A percentile compares a stretch with the other conserved stretches of the same genome.
Conservation (phyloP, 2,888 invertebrate species). For the Lasius fuliginosus region DNA sequence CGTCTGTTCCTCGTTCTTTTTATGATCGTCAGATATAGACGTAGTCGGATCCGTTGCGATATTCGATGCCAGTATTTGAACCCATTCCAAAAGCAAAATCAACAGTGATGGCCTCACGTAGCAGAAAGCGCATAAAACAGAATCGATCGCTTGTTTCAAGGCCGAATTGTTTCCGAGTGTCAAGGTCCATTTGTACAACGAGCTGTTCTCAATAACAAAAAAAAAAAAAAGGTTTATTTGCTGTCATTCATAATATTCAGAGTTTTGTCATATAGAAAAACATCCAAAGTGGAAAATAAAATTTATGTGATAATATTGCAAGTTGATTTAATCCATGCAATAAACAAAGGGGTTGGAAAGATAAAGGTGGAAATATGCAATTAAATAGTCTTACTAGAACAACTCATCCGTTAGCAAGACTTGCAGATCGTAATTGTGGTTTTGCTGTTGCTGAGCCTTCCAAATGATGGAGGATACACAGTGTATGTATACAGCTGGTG, state of each 20-base stretch:
- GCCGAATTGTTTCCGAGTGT: slow-evolving; percentile 90
- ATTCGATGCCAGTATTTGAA: slow-evolving; percentile 89
- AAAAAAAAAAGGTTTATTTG: neutral
- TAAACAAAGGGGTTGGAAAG: neutral
- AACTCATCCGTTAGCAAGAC: slow-evolving; percentile 91
- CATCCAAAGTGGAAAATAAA: neutral
- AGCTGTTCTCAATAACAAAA: slow-evolving; percentile 82
- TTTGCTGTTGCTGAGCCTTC: slow-evolving; percentile 89
- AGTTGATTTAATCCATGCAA: neutral
- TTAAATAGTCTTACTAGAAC: slow-evolving; percentile 88
- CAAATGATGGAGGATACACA: slow-evolving; percentile 94
- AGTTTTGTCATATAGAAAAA: neutral
- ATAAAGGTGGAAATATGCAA: neutral
- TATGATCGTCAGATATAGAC: slow-evolving; percentile 89
- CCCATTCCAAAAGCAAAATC: slow-evolving; percentile 90
- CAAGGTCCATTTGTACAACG: slow-evolving; percentile 92
- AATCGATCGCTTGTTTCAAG: slow-evolving; percentile 94
- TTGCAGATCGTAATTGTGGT: slow-evolving; percentile 89
- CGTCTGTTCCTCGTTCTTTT: slow-evolving; percentile 89
- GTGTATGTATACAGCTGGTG: slow-evolving; percentile 89
- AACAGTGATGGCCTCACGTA: slow-evolving; percentile 94
- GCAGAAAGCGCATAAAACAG: slow-evolving; percentile 94
- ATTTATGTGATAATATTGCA: neutral
- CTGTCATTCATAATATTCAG: slow-evolving; percentile 1
- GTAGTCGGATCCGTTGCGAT: slow-evolving; percentile 87